A percentile compares a stretch with the other conserved stretches of the same genome.
phyloP scores from a whole-genome alignment of 2,113 vertebrate species.

The Danionella cerebrum region DNA sequence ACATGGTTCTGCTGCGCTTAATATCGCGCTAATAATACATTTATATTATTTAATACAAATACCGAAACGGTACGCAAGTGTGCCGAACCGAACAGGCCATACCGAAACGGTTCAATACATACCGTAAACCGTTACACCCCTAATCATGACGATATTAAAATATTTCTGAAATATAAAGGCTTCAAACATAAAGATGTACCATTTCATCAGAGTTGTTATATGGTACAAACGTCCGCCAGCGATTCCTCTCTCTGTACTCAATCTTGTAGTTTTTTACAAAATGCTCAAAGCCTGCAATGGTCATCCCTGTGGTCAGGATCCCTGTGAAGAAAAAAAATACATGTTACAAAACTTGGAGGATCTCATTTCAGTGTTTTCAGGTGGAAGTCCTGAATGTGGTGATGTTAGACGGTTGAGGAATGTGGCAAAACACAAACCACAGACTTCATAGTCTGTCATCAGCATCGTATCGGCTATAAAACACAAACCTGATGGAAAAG shows the following conservation, averaged over 20 bases:
- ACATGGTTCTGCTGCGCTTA: too few species aligned
- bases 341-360: neutral
- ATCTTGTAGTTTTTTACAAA: conserved; percentile 73
- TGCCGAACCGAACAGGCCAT: too few species aligned
- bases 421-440: neutral
- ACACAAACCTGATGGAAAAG: neutral
- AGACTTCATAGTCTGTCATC: neutral
- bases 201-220: conserved; percentile 44
- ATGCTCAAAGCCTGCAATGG: conserved; percentile 55
- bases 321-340: conserved; percentile 48
- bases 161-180: too few species aligned
- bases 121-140: too few species aligned
- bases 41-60: too few species aligned
- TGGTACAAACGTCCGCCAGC: conserved; percentile 71
- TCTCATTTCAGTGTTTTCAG: neutral
- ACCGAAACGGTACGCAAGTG: too few species aligned
- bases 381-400: neutral
- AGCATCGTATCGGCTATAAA: neutral
- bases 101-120: too few species aligned
- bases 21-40: too few species aligned
- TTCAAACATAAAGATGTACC: conserved; percentile 21
- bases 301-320: conserved; percentile 68
- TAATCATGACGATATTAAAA: too few species aligned
- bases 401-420: neutral
- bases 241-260: conserved; percentile 66